Conservation (phyloP, 2,113 vertebrate species). For the Cochlearius cochlearius region DNA sequence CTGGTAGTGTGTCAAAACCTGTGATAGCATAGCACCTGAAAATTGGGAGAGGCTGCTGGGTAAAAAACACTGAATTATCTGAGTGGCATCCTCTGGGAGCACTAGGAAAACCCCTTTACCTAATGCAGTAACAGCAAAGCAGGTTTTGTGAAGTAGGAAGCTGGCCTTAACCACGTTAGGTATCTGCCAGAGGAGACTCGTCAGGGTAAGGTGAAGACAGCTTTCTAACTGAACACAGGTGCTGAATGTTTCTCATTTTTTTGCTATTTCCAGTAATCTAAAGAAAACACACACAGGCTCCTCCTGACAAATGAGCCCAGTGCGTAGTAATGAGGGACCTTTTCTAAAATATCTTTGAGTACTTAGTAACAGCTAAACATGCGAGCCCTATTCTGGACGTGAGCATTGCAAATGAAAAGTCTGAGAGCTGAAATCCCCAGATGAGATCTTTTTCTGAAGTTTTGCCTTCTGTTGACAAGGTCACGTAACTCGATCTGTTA, state of each 20-base stretch:
- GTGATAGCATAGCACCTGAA: not conserved
- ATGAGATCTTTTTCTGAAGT: not conserved
- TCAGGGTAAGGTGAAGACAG: not conserved
- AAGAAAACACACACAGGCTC: not conserved
- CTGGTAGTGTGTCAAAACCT: not conserved
- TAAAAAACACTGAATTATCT: not conserved
- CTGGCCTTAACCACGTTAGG: not conserved
- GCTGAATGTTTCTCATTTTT: not conserved
- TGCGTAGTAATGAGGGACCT: not conserved
- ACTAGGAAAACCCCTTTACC: not conserved
- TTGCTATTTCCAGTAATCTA: not conserved
- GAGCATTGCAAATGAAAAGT: not conserved
- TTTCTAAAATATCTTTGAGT: not conserved
- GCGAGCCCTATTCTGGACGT: not conserved
- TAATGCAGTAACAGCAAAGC: not conserved
- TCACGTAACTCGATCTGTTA: fast-evolving
- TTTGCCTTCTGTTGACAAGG: not conserved
- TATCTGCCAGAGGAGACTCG: not conserved
- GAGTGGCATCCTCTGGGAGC: not conserved
- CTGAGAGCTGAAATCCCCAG: not conserved
- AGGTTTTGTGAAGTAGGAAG: not conserved
- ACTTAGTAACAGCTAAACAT: not conserved
- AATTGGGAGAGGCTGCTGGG: not conserved
- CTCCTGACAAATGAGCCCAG: not conserved
- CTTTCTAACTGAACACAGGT: conserved; percentile 6